These are phyloP conservation scores for Podabrus alpinus DNA, from an alignment of 2,888 invertebrate genomes.

Conservation along the genomic window DNA sequence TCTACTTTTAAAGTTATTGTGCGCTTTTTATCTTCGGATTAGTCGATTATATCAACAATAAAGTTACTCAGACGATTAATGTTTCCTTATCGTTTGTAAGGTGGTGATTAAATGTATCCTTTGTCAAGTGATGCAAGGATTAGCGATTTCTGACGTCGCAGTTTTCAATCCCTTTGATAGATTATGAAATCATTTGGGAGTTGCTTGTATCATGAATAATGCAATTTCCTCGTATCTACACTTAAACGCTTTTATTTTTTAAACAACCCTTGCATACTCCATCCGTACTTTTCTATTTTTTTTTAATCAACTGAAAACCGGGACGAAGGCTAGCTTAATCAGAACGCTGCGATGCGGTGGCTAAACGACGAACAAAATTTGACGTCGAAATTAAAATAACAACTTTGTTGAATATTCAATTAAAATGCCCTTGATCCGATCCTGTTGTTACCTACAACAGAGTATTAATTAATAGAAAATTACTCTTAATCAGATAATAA, in stretches of 20 bases:
- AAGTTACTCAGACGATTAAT: constrained; percentile 22
- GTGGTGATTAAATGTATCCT: constrained; percentile 14
- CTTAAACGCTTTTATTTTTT: neutral
- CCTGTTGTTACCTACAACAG: neutral
- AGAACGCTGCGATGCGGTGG: neutral
- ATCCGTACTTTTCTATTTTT: neutral
- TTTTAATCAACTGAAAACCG: neutral
- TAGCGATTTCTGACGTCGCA: neutral
- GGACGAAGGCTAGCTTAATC: neutral
- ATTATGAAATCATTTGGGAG: neutral
- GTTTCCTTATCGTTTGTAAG: constrained; percentile 12
- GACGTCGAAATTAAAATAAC: neutral
- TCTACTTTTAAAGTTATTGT: neutral
- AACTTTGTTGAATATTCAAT: neutral
- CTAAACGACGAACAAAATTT: neutral
- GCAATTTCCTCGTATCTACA: neutral
- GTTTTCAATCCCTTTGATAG: neutral
- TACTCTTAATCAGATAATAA: neutral
- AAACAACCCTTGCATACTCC: neutral
- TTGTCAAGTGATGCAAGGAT: constrained; percentile 1
- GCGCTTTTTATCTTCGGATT: constrained; percentile 3
- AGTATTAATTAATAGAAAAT: neutral
- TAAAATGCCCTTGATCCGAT: neutral
- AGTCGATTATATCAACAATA: constrained; percentile 23
- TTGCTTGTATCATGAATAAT: neutral